Conservation (phyloP, 2,113 vertebrate species). For the Hypomesus transpacificus region DNA sequence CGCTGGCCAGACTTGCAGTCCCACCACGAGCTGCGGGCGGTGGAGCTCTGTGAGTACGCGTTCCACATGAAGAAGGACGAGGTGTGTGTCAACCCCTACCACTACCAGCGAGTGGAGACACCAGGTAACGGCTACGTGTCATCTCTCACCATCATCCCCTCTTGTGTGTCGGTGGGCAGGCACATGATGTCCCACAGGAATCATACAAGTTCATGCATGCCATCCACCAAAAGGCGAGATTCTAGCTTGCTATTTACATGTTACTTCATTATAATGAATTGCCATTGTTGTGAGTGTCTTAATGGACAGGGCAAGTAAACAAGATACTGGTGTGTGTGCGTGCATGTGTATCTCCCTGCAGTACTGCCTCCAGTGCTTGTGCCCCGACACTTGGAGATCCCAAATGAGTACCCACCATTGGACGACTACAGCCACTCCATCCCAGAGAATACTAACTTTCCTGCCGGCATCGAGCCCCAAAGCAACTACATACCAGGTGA, state of each 20-base stretch:
- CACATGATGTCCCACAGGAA: too few species aligned
- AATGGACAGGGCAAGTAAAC: too few species aligned
- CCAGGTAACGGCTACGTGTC: slow-evolving; percentile 78
- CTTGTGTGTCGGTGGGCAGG: too few species aligned
- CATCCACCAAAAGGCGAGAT: too few species aligned
- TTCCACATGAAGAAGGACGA: slow-evolving; percentile 99
- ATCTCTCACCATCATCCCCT: neutral
- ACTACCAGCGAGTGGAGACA: slow-evolving; percentile 97
- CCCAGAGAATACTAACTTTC: slow-evolving; percentile 99
- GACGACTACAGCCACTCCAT: slow-evolving; percentile 99
- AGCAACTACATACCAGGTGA: slow-evolving; percentile 99
- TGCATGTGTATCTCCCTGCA: slow-evolving; percentile 49
- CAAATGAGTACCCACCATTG: slow-evolving; percentile 89
- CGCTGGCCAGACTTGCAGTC: slow-evolving; percentile 98
- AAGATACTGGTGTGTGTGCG: neutral
- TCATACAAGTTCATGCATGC: too few species aligned
- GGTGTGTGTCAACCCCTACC: slow-evolving; percentile 98
- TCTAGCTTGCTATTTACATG: too few species aligned
- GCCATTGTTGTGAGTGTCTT: too few species aligned
- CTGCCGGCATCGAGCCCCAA: slow-evolving; percentile 95
- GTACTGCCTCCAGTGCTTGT: slow-evolving; percentile 96
- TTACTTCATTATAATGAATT: too few species aligned
- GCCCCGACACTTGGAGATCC: slow-evolving; percentile 94
- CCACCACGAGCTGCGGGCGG: slow-evolving; percentile 95
- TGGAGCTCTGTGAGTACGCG: slow-evolving; percentile 96